phyloP scores from a whole-genome alignment of 2,797 vertebrate species.

The Pangasius macronema region DNA sequence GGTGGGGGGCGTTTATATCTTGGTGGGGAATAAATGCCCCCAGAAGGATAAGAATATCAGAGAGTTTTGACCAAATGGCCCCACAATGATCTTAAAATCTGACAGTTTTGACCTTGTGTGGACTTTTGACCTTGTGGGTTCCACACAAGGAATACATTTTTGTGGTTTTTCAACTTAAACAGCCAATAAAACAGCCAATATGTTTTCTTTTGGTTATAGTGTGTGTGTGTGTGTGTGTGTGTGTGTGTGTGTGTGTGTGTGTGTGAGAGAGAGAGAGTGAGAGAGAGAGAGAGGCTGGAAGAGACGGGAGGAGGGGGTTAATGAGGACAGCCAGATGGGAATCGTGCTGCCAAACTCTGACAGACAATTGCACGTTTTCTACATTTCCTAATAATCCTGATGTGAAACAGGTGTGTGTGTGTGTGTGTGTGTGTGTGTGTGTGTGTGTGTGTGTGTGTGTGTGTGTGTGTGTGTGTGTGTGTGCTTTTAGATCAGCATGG shows the following conservation, averaged over 20 bases:
- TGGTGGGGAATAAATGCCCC: background rate
- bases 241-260: background rate
- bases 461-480: slow-evolving; percentile 4
- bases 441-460: slow-evolving; percentile 6
- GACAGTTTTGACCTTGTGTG: background rate
- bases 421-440: slow-evolving; percentile 18
- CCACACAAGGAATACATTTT: background rate
- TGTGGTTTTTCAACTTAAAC: background rate
- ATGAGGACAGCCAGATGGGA: slow-evolving; percentile 47
- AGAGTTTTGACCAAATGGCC: background rate
- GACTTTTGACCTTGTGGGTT: background rate
- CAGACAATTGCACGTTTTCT: background rate
- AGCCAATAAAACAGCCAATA: background rate
- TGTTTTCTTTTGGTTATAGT: background rate
- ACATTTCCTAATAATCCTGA: slow-evolving; percentile 17
- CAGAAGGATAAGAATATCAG: background rate
- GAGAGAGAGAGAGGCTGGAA: background rate
- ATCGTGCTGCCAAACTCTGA: slow-evolving; percentile 26
- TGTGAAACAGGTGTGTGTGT: slow-evolving; percentile 17
- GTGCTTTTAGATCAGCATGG: background rate
- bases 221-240: background rate
- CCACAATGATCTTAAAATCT: background rate
- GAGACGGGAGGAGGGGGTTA: slow-evolving; percentile 10
- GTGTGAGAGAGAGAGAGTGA: background rate
- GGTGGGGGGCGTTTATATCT: background rate